phyloP scores from a whole-genome alignment of 1,140 invertebrate species.

The Cepaea nemoralis region DNA sequence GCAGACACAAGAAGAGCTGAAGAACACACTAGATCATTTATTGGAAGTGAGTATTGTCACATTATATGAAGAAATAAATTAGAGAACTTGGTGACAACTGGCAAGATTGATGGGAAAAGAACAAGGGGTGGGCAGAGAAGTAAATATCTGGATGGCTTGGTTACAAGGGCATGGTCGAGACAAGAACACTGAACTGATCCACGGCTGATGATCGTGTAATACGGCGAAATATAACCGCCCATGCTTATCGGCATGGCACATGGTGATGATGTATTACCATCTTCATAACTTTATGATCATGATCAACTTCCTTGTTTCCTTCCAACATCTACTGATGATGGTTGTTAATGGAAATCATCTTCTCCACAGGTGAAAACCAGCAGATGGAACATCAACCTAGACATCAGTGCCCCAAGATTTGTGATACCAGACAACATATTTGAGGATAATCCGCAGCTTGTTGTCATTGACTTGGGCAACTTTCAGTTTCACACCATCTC shows the following conservation, averaged over 20 bases:
- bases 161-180: no score
- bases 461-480: conserved; percentile 75
- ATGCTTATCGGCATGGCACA: no score
- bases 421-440: conserved; percentile 84
- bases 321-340: no score
- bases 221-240: no score
- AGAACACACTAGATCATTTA: conserved; percentile 88
- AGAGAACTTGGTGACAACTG: no score
- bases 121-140: no score
- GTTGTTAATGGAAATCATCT: not conserved
- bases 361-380: conserved; percentile 74
- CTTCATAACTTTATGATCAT: not conserved
- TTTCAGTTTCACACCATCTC: conserved; percentile 66
- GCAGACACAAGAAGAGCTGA: conserved; percentile 83
- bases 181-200: no score
- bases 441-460: conserved; percentile 83
- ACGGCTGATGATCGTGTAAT: no score
- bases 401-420: conserved; percentile 93
- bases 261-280: no score
- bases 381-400: conserved; percentile 88
- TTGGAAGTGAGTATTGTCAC: conserved; percentile 72
- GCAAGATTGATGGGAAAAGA: no score
- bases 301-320: not conserved
- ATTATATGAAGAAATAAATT: no score
- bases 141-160: no score